These are phyloP conservation scores for Pseudois nayaur DNA, from an alignment of 2,113 vertebrate species.

Conservation along the genomic window DNA sequence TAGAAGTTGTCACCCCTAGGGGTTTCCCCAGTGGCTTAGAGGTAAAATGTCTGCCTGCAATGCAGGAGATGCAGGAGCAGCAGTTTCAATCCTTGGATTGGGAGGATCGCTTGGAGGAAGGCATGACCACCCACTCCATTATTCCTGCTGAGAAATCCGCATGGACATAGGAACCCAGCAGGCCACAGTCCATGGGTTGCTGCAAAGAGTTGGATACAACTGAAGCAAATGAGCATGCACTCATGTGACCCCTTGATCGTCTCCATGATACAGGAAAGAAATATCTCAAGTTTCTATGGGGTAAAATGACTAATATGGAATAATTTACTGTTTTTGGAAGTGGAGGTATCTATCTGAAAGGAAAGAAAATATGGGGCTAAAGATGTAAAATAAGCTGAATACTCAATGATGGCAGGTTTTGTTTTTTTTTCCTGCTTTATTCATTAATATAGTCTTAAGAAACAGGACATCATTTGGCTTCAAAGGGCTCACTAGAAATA, in stretches of 20 bases:
- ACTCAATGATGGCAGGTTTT: not conserved
- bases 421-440: not conserved
- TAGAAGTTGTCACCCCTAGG: not conserved
- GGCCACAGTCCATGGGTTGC: not conserved
- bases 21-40: not conserved
- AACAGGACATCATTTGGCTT: not conserved
- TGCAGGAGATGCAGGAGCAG: not conserved
- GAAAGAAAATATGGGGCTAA: not conserved
- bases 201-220: not conserved
- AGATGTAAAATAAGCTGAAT: not conserved
- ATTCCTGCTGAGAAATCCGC: not conserved
- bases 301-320: not conserved
- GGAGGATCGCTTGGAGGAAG: not conserved
- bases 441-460: not conserved
- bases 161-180: not conserved
- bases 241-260: accelerated
- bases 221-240: not conserved
- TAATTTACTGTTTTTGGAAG: not conserved
- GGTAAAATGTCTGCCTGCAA: not conserved
- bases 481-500: not conserved
- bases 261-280: not conserved
- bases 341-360: not conserved
- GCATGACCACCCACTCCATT: not conserved
- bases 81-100: not conserved
- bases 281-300: not conserved